Percentiles rank a stretch among this genome's conserved stretches.
Conservation (phyloP, 2,888 invertebrate species). For the Anorthoa munda region DNA sequence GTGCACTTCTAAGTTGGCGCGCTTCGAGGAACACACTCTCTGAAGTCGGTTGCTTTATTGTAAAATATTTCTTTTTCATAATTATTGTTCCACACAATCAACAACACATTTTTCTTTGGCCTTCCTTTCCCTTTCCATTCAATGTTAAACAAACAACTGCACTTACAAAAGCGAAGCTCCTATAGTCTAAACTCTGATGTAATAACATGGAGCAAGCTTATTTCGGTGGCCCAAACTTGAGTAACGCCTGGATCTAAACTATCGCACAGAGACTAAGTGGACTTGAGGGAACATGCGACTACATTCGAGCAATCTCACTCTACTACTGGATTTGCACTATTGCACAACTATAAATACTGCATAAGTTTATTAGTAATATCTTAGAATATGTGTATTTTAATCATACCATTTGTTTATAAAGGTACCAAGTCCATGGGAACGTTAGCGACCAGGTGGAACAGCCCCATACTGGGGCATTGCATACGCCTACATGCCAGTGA, state of each 20-base stretch:
- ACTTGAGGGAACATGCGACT: conserved; percentile 44
- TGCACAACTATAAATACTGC: conserved; percentile 33
- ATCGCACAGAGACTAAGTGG: conserved; percentile 44
- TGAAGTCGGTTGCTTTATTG: no score
- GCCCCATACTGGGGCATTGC: no score
- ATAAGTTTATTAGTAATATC: conserved; percentile 20
- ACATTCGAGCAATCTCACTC: conserved; percentile 38
- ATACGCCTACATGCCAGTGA: no score
- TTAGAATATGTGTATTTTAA: conserved; percentile 1
- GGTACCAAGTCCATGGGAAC: no score
- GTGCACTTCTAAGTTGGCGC: no score
- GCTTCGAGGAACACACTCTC: no score
- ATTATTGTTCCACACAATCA: no score
- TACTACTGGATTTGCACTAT: conserved; percentile 33
- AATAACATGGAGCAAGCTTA: conserved; percentile 36
- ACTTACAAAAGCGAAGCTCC: conserved; percentile 19
- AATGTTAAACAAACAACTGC: background rate
- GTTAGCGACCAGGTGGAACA: no score
- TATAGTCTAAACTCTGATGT: conserved; percentile 22
- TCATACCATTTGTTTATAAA: no score
- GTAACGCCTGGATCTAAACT: conserved; percentile 36
- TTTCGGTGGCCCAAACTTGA: conserved; percentile 48
- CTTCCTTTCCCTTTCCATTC: no score
- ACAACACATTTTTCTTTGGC: no score
- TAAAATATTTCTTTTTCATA: no score